Base-by-base conservation (phyloP, 2,797 vertebrate genomes). In the Pyrocephalus nanus region DNA sequence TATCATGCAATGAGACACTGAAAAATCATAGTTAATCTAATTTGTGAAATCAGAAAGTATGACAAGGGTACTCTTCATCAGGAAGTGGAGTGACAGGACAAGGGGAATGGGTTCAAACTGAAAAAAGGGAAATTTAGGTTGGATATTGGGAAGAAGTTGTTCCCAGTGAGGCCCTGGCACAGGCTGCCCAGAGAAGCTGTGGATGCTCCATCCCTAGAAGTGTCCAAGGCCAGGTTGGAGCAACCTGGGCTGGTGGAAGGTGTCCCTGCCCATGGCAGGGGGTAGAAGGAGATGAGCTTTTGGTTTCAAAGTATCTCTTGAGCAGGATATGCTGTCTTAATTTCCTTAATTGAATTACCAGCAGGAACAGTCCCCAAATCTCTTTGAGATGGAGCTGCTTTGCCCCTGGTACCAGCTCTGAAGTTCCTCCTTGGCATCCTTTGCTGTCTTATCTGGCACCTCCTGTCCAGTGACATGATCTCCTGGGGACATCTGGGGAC, bases 11-110 rank as follows among this genome's bases (percentile, higher is more conserved):
- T 30, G 50, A 85, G 75, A 38, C 42, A n/a, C 66, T 27, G 55
- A 40, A 57, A 88, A 88, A 74, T 62, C 71, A 55, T 20, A 20
- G 4, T 80, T 88, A 81, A 88, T 91, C 36, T 47, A 5, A 89
- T 84, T 70, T 2, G 2, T 40, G 48, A 60, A 69, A 54, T 8
- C 54, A 40, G 27, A 67, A 87, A 50, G 50, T 15, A 34, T 45
- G 26, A 7, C 30, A 48, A 57, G 75, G 32, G 21, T n/a, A 23
- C 21, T 55, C n/a, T 55, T 55, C 32, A n/a, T 55, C 54, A 34
- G 54, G 32, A 55, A 23, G 20, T 23, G 8, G 21, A 23, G 54
- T n/a, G 54, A 55, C 54, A 55, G 54, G 54, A n/a, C 32, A 22
- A 55, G 54, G 54, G 32, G 32, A 55, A 55, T 22, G 57, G 25